A percentile compares a stretch with the other conserved stretches of the same genome.
These are phyloP conservation scores for Streptopelia turtur DNA, from an alignment of 2,797 vertebrate species.

Conservation along the genomic window DNA sequence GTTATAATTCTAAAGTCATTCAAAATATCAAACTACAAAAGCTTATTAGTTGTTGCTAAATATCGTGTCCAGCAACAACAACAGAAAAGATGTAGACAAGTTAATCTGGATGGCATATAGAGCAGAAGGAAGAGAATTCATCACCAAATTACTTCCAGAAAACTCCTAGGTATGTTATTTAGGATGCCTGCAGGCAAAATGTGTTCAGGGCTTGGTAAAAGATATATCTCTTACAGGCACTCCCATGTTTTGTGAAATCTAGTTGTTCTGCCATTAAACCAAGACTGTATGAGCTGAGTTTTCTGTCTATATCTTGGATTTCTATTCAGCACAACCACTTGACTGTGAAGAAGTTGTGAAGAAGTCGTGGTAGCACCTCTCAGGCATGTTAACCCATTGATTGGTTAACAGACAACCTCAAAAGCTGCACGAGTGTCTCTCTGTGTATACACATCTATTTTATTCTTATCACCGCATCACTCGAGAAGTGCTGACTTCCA, in stretches of 20 bases:
- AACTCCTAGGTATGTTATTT: neutral
- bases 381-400: neutral
- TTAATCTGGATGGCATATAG: neutral
- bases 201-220: neutral
- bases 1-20: neutral
- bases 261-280: neutral
- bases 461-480: neutral
- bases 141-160: neutral
- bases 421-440: neutral
- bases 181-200: neutral
- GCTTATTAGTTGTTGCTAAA: neutral
- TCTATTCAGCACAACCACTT: neutral
- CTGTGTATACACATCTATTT: neutral
- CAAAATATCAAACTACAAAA: neutral
- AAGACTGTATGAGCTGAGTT: neutral
- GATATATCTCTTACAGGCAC: accelerated
- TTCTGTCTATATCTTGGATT: neutral
- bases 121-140: neutral
- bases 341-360: neutral
- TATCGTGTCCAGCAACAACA: neutral
- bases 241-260: neutral
- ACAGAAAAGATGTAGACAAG: accelerated
- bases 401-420: accelerated
- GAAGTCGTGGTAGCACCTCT: neutral
- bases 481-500: neutral